A percentile compares a stretch with the other conserved stretches of the same genome.
Conservation (phyloP, 2,888 invertebrate genomes). For the Aleiodes leptofemur region DNA sequence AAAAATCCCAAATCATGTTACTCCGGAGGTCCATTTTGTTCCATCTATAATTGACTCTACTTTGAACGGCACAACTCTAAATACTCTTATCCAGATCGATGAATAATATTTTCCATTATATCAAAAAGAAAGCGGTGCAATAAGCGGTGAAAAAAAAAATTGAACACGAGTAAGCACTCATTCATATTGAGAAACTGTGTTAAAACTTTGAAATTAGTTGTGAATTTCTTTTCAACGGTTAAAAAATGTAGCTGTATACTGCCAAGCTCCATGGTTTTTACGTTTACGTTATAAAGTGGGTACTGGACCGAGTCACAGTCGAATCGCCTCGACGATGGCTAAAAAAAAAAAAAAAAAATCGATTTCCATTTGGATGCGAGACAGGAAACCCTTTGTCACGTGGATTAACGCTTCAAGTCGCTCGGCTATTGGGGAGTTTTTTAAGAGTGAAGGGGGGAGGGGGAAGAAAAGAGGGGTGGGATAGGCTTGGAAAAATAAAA, state of each 20-base stretch:
- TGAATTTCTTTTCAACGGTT: slow-evolving; percentile 1
- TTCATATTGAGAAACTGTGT: slow-evolving; percentile 25
- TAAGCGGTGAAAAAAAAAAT: slow-evolving; percentile 41
- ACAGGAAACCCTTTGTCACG: slow-evolving; percentile 60
- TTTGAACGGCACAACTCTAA: background rate
- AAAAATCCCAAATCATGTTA: too few species aligned
- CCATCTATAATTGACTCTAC: too few species aligned
- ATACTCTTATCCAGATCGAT: slow-evolving; percentile 63
- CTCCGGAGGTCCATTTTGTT: too few species aligned
- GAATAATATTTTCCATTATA: slow-evolving; percentile 61
- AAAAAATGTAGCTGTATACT: slow-evolving; percentile 27
- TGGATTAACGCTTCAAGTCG: slow-evolving; percentile 60
- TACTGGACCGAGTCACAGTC: slow-evolving; percentile 38
- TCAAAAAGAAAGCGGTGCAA: slow-evolving; percentile 42
- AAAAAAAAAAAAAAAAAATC: slow-evolving; percentile 49
- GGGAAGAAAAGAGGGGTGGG: too few species aligned
- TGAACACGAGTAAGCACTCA: slow-evolving; percentile 18
- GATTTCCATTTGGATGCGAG: slow-evolving; percentile 60
- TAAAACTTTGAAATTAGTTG: slow-evolving; percentile 24
- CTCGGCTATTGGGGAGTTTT: slow-evolving; percentile 44
- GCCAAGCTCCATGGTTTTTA: background rate
- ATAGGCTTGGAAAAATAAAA: slow-evolving; percentile 44
- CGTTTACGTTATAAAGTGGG: slow-evolving; percentile 29
- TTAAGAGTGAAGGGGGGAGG: background rate
- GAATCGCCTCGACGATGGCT: slow-evolving; percentile 35